Evolutionary conservation across 2,113 vertebrate genomes (phyloP).

Genomic region (Cinclus cinclus): DNA sequence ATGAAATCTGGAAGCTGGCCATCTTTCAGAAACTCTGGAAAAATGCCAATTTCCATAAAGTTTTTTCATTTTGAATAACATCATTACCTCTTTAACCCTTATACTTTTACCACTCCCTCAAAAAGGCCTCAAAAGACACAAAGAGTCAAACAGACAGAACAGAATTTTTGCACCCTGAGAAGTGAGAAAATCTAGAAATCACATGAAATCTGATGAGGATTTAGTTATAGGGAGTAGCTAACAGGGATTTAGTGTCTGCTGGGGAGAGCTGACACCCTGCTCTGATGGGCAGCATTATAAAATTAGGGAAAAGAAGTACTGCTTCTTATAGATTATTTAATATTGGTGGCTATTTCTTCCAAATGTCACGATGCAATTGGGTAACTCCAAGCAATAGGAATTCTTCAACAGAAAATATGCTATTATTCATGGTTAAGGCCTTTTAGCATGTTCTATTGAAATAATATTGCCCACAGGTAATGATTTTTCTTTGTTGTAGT

Average conservation of each 20-base stretch:
- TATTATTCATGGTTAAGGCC: not conserved
- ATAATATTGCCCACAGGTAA: not conserved
- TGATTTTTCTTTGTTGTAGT: not conserved
- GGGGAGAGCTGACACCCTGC: not conserved
- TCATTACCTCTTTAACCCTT: slow-evolving; percentile 43
- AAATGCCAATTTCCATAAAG: not conserved
- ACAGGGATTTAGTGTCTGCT: not conserved
- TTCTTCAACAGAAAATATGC: not conserved
- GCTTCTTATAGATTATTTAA: not conserved
- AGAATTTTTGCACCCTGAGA: slow-evolving; percentile 48
- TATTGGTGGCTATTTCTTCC: not conserved
- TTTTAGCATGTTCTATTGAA: not conserved
- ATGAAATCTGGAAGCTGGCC: slow-evolving; percentile 47
- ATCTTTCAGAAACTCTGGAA: slow-evolving; percentile 38
- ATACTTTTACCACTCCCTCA: slow-evolving; percentile 48
- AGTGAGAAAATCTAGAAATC: slow-evolving; percentile 50
- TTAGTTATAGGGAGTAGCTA: not conserved
- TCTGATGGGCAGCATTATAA: not conserved
- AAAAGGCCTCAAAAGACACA: slow-evolving; percentile 24
- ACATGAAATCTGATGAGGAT: not conserved
- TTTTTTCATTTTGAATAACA: slow-evolving; percentile 15
- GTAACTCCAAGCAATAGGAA: not conserved
- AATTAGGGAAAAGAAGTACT: not conserved
- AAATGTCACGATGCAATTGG: not conserved
- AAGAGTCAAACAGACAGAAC: slow-evolving; percentile 16